A percentile compares a stretch with the other conserved stretches of the same genome.
phyloP scores from a whole-genome alignment of 2,888 invertebrate species.

The Diadegma fenestrale region DNA sequence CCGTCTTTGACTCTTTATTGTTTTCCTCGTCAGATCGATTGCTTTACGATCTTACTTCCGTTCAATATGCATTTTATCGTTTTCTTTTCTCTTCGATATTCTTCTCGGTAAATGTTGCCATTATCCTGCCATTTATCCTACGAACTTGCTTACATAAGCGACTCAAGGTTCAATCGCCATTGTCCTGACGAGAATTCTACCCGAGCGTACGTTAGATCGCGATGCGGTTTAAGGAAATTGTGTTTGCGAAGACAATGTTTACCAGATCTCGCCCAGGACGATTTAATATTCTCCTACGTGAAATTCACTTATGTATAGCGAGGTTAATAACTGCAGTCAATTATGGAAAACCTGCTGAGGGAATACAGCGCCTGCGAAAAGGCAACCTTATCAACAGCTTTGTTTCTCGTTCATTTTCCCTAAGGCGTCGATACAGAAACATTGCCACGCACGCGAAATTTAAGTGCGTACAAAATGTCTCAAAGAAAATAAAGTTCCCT shows the following conservation, averaged over 20 bases:
- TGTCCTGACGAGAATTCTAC: not conserved
- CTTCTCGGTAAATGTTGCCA: not conserved
- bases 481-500: not conserved
- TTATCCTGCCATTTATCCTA: not conserved
- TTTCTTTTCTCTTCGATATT: not conserved
- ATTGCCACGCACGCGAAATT: not conserved
- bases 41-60: slow-evolving; percentile 2
- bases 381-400: slow-evolving; percentile 27
- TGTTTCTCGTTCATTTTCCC: not conserved
- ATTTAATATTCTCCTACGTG: too few relatives aligned
- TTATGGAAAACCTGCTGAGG: not conserved
- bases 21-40: not conserved
- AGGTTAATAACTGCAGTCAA: too few relatives aligned
- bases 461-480: not conserved
- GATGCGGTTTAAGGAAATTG: too few relatives aligned
- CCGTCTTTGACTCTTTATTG: not conserved
- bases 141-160: not conserved
- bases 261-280: not conserved
- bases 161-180: not conserved
- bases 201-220: too few relatives aligned
- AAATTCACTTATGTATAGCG: too few relatives aligned
- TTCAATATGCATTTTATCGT: not conserved
- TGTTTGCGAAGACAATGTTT: not conserved
- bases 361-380: slow-evolving; percentile 20
- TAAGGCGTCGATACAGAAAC: not conserved